Evolutionary conservation across 2,888 invertebrate genomes (phyloP).

Genomic region (Lissocephala sabroskyi): DNA sequence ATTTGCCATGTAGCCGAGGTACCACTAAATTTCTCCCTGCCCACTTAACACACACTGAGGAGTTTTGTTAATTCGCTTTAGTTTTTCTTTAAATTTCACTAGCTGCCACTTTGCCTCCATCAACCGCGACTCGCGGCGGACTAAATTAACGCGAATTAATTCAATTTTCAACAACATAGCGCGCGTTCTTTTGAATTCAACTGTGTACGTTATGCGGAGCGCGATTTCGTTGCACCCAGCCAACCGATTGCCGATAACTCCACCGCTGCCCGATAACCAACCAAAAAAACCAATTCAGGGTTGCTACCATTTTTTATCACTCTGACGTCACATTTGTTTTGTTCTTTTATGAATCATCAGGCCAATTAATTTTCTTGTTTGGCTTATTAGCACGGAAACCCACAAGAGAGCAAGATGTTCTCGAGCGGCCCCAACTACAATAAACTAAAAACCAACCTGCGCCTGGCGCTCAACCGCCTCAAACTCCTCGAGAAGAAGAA

Average conservation of each 20-base stretch:
- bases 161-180: constrained; percentile 26
- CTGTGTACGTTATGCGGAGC: background rate
- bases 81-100: constrained; percentile 12
- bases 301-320: too few relatives aligned
- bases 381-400: too few relatives aligned
- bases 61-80: constrained; percentile 39
- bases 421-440: constrained; percentile 93
- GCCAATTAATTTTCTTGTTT: too few relatives aligned
- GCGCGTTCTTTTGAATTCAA: too few relatives aligned
- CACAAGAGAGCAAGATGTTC: constrained; percentile 78
- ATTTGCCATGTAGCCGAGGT: constrained; percentile 55
- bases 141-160: constrained; percentile 30
- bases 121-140: background rate
- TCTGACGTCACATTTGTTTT: too few relatives aligned
- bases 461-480: constrained; percentile 92
- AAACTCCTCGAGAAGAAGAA: constrained; percentile 98
- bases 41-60: constrained; percentile 54
- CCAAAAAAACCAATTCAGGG: too few relatives aligned
- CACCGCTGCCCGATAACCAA: too few relatives aligned
- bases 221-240: too few relatives aligned
- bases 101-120: constrained; percentile 15
- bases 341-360: too few relatives aligned
- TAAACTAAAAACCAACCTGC: constrained; percentile 96
- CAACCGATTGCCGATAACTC: too few relatives aligned
- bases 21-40: constrained; percentile 54